Conservation (phyloP, 2,113 vertebrate species). For the Chaenocephalus aceratus region DNA sequence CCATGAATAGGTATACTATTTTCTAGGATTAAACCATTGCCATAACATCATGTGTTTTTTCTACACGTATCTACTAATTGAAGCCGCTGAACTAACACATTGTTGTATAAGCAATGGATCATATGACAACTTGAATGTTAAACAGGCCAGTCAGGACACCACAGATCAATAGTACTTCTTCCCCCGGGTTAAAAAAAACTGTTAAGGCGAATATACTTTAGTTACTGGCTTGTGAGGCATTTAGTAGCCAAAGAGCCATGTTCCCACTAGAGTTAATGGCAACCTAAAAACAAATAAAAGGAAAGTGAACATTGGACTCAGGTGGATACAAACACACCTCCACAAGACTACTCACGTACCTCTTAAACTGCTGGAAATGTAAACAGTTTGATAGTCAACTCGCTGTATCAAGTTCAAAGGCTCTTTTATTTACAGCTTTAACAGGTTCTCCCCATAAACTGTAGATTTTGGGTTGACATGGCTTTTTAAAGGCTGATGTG, state of each 20-base stretch:
- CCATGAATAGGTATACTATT: not conserved
- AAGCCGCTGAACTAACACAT: not conserved
- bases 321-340: not conserved
- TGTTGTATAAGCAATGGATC: not conserved
- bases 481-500: not conserved
- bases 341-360: not conserved
- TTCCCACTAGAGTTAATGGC: not conserved
- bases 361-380: not conserved
- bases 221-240: not conserved
- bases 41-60: not conserved
- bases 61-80: not conserved
- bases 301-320: not conserved
- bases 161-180: too few relatives aligned
- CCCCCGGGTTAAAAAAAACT: too few relatives aligned
- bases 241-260: not conserved
- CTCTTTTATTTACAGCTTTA: not conserved
- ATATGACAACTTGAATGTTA: not conserved
- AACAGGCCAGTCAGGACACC: too few relatives aligned
- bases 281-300: not conserved
- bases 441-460: not conserved
- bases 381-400: not conserved
- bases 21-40: too few relatives aligned
- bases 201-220: not conserved
- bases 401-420: not conserved
- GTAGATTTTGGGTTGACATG: not conserved